Conservation (phyloP, 1,140 invertebrate species). For the Zaprionus vittiger region DNA sequence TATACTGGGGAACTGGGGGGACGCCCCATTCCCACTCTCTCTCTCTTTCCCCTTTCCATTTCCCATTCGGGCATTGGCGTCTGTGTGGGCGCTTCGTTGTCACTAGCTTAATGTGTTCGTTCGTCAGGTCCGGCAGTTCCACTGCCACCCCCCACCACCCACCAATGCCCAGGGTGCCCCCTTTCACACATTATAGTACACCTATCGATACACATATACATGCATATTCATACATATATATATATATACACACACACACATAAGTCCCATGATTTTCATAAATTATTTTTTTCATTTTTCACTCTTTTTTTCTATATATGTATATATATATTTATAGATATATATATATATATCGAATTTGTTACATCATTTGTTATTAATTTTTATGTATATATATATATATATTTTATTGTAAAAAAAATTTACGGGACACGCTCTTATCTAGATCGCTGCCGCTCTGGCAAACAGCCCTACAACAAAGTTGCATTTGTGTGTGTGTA, state of each 20-base stretch:
- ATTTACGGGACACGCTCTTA: conserved; percentile 58
- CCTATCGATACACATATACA: conserved; percentile 11
- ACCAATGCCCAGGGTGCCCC: background rate
- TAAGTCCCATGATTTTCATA: conserved; percentile 8
- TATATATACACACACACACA: conserved; percentile 21
- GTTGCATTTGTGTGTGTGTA: conserved; percentile 36
- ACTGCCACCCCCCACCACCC: background rate
- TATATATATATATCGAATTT: conserved; percentile 47
- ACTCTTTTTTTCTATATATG: conserved; percentile 12
- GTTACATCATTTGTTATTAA: conserved; percentile 45
- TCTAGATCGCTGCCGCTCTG: conserved; percentile 49
- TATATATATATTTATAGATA: conserved; percentile 26
- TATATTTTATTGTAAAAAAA: conserved; percentile 47
- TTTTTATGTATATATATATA: conserved; percentile 40
- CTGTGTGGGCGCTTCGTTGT: conserved; percentile 29
- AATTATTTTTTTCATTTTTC: conserved; percentile 20
- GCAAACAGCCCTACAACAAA: conserved; percentile 33
- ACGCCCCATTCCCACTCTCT: background rate
- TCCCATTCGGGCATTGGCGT: background rate
- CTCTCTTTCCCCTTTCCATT: too few species aligned
- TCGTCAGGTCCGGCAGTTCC: conserved; percentile 2
- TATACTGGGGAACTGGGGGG: background rate
- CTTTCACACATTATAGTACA: conserved; percentile 16
- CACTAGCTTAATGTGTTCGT: conserved; percentile 2
- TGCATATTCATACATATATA: conserved; percentile 18